Evolutionary conservation across 2,113 vertebrate species (phyloP), one percentile per base, ranked within the genome.

Genomic region (Erinaceus europaeus): DNA sequence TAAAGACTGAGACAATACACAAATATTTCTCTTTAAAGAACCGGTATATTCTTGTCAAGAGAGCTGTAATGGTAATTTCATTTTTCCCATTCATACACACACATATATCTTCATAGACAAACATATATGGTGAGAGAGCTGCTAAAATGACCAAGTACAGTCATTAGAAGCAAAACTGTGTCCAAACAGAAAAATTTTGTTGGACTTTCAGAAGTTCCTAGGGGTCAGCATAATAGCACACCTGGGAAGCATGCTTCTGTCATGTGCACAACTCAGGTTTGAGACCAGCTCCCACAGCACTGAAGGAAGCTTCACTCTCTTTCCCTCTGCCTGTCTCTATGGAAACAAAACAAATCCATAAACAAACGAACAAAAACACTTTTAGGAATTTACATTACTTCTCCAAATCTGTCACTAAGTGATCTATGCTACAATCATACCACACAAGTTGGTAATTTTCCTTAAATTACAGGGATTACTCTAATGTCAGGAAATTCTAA

Each of bases 1-100:
- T 52, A 3, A 79, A 84, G 57, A 84, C 62, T 44, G 21, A 48
- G 9, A 27, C 3, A 12, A 68, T 40, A 36, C 23, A 21, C 32
- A 84, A 75, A 71, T 64, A 9, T 67, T 78, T 78, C 46, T 71
- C 27, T 80, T 93, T 74, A 90, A 1, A 69, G n/a, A 88, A 55
- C 48, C 84, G 12, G 32, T 71, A 46, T 23, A 90, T 53, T 78
- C 61, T 57, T 79, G 20, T 59, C 38, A 75, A 59, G 29, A 57
- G 15, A 18, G 13, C 42, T 71, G 0, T 55, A 65, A 69, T 0
- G 65, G 3, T 87, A 77, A 85, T 74, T 59, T 46, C 25, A 88
- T 65, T 59, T 88, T 42, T 59, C 20, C 36, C 53, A 83, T 44
- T 90, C 29, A 59, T 3, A 77, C 15, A 17, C 25, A 84, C n/a